phyloP scores from a whole-genome alignment of 2,797 vertebrate species.

The Notolepis coatsorum region DNA sequence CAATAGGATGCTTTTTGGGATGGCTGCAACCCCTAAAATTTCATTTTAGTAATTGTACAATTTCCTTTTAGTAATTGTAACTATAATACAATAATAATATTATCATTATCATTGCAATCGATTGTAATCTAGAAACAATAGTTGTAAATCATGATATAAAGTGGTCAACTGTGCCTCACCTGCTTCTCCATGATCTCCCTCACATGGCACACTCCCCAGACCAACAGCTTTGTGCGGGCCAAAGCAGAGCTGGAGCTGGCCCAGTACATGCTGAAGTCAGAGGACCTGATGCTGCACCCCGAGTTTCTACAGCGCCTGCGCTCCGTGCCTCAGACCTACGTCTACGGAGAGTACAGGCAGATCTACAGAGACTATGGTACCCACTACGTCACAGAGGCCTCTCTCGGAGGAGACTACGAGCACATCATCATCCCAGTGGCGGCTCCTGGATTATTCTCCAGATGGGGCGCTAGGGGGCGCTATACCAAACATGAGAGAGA shows the following conservation, averaged over 20 bases:
- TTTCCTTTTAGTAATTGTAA: neutral
- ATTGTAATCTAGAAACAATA: too few relatives aligned
- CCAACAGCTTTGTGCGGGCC: constrained; percentile 83
- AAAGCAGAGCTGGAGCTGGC: constrained; percentile 86
- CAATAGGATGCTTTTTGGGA: too few relatives aligned
- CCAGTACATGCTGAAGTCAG: constrained; percentile 84
- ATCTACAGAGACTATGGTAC: constrained; percentile 91
- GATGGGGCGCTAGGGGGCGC: too few relatives aligned
- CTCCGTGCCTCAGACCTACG: constrained; percentile 84
- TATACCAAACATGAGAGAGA: too few relatives aligned
- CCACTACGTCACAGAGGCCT: constrained; percentile 90
- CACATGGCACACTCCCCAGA: constrained; percentile 65
- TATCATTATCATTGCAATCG: neutral
- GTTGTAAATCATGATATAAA: too few relatives aligned
- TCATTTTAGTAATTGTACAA: too few relatives aligned
- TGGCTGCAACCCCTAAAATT: too few relatives aligned
- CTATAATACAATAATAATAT: neutral
- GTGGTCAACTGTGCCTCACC: neutral
- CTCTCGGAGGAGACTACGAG: constrained; percentile 87
- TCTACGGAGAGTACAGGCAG: constrained; percentile 92
- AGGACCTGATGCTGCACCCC: constrained; percentile 86
- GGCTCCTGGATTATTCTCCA: too few relatives aligned
- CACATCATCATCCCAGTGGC: too few relatives aligned
- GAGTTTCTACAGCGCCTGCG: constrained; percentile 87
- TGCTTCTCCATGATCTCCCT: neutral